Evolutionary conservation across 2,888 invertebrate species (phyloP).

Genomic region (Fragum whitleyi): DNA sequence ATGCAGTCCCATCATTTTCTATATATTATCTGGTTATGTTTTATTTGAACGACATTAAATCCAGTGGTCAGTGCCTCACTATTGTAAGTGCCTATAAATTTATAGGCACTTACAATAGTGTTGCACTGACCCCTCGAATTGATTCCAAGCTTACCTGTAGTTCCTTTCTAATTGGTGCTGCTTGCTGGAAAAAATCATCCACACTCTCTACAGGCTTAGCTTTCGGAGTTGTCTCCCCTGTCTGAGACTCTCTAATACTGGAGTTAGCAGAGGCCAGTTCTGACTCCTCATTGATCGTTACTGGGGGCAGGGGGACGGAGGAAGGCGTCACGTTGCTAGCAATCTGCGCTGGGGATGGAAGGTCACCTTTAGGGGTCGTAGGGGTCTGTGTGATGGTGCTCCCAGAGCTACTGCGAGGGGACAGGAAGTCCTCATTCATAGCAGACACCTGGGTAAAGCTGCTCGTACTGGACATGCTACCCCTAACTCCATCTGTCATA

Average conservation of each 20-base stretch:
- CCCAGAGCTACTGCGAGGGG: conserved; percentile 73
- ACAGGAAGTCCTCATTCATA: conserved; percentile 66
- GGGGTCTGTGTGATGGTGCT: conserved; percentile 78
- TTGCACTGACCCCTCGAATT: no score
- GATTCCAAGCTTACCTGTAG: conserved; percentile 48
- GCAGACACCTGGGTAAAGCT: conserved; percentile 79
- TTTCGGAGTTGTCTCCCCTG: conserved; percentile 57
- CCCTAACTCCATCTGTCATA: conserved; percentile 60
- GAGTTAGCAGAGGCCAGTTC: conserved; percentile 73
- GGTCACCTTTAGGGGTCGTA: conserved; percentile 53
- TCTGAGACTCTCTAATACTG: conserved; percentile 45
- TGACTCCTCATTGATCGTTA: conserved; percentile 73
- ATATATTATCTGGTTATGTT: no score
- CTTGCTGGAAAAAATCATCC: conserved; percentile 57
- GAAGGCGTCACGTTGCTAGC: conserved; percentile 71
- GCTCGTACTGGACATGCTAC: conserved; percentile 78
- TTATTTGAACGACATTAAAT: no score
- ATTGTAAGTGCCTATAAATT: no score
- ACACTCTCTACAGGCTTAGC: conserved; percentile 50
- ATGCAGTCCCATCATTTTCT: no score
- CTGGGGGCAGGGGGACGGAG: conserved; percentile 79
- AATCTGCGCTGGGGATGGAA: conserved; percentile 48
- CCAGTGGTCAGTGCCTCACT: no score
- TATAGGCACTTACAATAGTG: no score
- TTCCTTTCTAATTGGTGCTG: conserved; percentile 41